Percentiles rank a stretch among this genome's conserved stretches.
These are phyloP conservation scores for Phrynosoma platyrhinos DNA, from an alignment of 2,113 vertebrate genomes.

Conservation along the genomic window DNA sequence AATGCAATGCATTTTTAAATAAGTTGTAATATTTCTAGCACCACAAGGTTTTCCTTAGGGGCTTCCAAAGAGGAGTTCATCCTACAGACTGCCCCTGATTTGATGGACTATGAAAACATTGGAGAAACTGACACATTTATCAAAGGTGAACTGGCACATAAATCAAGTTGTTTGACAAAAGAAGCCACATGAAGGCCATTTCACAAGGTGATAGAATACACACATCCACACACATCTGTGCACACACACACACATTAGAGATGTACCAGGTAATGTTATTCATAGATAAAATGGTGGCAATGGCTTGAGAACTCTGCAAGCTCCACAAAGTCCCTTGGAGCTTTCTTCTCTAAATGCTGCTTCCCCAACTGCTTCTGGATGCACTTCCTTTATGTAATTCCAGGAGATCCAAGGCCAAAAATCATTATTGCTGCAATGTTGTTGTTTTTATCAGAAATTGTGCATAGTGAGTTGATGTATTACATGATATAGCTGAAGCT, in stretches of 20 bases:
- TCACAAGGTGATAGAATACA: constrained; percentile 75
- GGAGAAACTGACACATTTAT: constrained; percentile 65
- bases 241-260: constrained; percentile 32
- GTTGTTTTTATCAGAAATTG: constrained; percentile 26
- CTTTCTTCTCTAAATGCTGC: constrained; percentile 58
- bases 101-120: constrained; percentile 61
- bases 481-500: not conserved
- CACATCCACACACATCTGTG: not conserved
- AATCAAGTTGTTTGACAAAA: constrained; percentile 69
- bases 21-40: constrained; percentile 41
- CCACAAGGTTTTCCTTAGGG: constrained; percentile 34
- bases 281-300: constrained; percentile 40
- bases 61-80: constrained; percentile 30
- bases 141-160: constrained; percentile 62
- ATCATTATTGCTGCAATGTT: constrained; percentile 46
- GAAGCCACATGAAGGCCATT: constrained; percentile 70
- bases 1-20: constrained; percentile 42
- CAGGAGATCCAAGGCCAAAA: constrained; percentile 38
- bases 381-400: constrained; percentile 39
- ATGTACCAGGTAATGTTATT: constrained; percentile 49
- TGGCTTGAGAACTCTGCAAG: not conserved
- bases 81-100: constrained; percentile 53
- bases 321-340: constrained; percentile 60
- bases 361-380: constrained; percentile 42
- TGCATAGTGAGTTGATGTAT: constrained; percentile 11